Evolutionary conservation across 2,113 vertebrate species (phyloP).

Genomic region (Clarias macrocephalus): DNA sequence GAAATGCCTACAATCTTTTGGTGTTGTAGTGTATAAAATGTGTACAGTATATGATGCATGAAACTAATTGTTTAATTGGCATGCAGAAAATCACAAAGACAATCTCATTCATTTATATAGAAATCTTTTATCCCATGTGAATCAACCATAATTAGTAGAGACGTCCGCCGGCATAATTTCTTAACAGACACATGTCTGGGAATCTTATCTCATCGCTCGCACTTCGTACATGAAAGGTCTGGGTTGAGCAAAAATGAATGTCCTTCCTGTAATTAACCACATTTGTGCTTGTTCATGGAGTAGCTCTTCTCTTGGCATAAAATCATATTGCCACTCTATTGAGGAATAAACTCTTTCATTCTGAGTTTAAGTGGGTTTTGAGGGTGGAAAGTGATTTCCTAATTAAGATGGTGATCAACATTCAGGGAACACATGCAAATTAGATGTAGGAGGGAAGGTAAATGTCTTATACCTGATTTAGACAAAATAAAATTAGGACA

Average conservation of each 20-base stretch:
- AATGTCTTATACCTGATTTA: not conserved
- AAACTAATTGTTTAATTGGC: too few species aligned
- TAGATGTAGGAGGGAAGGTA: not conserved
- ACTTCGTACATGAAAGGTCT: conserved; percentile 16
- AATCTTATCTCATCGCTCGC: not conserved
- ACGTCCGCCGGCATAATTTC: too few species aligned
- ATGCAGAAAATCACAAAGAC: not conserved
- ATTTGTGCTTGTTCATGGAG: conserved; percentile 38
- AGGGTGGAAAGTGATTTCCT: conserved; percentile 26
- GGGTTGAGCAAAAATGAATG: conserved; percentile 23
- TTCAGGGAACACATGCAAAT: conserved; percentile 12
- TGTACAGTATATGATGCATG: not conserved
- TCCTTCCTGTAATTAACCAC: conserved; percentile 45
- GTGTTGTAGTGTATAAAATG: not conserved
- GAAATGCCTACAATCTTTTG: not conserved
- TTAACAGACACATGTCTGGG: not conserved
- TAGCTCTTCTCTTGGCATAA: conserved; percentile 31
- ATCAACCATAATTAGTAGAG: not conserved
- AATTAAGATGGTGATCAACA: conserved; percentile 36
- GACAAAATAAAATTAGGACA: not conserved
- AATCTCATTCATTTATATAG: not conserved
- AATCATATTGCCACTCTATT: conserved; percentile 33
- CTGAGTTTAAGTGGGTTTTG: conserved; percentile 28
- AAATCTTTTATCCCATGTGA: not conserved
- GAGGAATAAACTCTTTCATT: conserved; percentile 40